Conservation (phyloP, 2,113 vertebrate species). For the Ceyx margarethae region DNA sequence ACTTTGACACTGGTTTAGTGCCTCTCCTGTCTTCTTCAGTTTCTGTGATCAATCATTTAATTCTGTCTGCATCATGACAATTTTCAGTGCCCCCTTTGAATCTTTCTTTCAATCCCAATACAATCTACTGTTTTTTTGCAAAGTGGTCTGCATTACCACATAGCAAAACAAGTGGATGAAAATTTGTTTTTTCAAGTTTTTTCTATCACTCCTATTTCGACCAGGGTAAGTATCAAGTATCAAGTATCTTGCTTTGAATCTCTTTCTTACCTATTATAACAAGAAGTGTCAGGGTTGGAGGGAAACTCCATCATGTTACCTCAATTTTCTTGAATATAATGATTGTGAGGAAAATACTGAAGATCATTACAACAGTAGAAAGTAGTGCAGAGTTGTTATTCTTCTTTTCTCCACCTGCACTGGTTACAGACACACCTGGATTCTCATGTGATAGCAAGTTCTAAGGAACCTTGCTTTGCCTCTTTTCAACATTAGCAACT, state of each 20-base stretch:
- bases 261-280: background rate
- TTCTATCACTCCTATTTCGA: background rate
- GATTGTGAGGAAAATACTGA: background rate
- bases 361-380: background rate
- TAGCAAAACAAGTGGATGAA: background rate
- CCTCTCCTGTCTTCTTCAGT: background rate
- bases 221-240: accelerated
- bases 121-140: background rate
- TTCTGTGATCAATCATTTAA: background rate
- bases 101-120: background rate
- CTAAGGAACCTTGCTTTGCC: background rate
- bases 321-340: background rate
- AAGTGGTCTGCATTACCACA: background rate
- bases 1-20: background rate
- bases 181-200: background rate
- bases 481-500: background rate
- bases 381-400: background rate
- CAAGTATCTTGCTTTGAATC: background rate
- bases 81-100: background rate
- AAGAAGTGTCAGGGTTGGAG: background rate
- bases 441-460: background rate
- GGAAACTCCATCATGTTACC: background rate
- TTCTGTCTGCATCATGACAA: background rate
- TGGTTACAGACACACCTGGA: background rate
- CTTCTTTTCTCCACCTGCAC: background rate